Percentiles rank a stretch among this genome's conserved stretches.
Evolutionary conservation across 2,888 invertebrate genomes (phyloP).

Genomic region (Meghimatium bilineatum): DNA sequence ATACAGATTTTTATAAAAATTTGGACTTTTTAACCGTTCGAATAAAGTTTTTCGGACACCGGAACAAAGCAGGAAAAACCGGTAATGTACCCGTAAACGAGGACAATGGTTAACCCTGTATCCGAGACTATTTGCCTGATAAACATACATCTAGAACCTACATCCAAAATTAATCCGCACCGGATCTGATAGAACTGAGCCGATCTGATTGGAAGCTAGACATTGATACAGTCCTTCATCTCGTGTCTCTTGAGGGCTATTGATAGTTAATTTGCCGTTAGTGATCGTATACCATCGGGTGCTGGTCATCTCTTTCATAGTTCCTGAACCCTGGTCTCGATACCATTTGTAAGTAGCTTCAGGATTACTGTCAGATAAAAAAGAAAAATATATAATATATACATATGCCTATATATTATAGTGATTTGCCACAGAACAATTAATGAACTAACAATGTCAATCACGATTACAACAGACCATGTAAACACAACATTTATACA

Average conservation of each 20-base stretch:
- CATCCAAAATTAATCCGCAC: conserved; percentile 90
- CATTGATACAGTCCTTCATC: conserved; percentile 94
- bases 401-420: too few relatives aligned
- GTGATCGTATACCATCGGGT: conserved; percentile 89
- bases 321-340: conserved; percentile 80
- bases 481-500: too few relatives aligned
- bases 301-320: conserved; percentile 80
- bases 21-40: too few relatives aligned
- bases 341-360: conserved; percentile 32
- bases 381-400: not conserved
- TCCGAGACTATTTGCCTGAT: too few relatives aligned
- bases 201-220: conserved; percentile 90
- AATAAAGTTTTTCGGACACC: too few relatives aligned
- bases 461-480: too few relatives aligned
- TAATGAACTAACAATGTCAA: too few relatives aligned
- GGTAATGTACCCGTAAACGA: too few relatives aligned
- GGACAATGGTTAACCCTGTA: too few relatives aligned
- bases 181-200: conserved; percentile 91
- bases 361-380: conserved; percentile 13
- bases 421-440: too few relatives aligned
- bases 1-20: too few relatives aligned
- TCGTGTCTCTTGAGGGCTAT: conserved; percentile 84
- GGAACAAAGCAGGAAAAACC: too few relatives aligned
- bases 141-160: conserved; percentile 58
- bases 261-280: conserved; percentile 92